These are phyloP conservation scores for Pempheris klunzingeri DNA, from an alignment of 2,797 vertebrate species.

Conservation along the genomic window DNA sequence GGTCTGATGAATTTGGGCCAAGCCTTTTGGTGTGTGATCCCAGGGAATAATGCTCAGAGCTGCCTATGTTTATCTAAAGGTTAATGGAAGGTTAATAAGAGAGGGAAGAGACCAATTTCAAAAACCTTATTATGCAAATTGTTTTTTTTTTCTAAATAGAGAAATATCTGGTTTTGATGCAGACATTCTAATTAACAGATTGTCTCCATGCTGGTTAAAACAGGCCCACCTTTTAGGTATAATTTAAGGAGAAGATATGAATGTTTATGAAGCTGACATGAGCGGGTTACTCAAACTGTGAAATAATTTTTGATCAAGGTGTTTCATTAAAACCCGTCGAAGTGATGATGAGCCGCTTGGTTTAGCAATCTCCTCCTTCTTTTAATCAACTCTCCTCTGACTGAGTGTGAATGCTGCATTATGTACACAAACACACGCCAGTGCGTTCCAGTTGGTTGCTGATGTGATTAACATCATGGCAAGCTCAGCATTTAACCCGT, in stretches of 20 bases:
- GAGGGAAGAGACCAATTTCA: conserved; percentile 74
- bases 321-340: conserved; percentile 59
- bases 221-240: conserved; percentile 59
- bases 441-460: conserved; percentile 45
- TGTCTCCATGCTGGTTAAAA: conserved; percentile 52
- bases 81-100: conserved; percentile 88
- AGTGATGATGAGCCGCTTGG: conserved; percentile 16
- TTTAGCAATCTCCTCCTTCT: conserved; percentile 10
- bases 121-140: conserved; percentile 81
- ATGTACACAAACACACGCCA: conserved; percentile 41
- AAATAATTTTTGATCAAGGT: conserved; percentile 52
- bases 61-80: conserved; percentile 82
- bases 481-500: conserved; percentile 58
- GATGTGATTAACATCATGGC: conserved; percentile 57
- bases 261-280: conserved; percentile 49
- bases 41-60: conserved; percentile 68
- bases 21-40: conserved; percentile 68
- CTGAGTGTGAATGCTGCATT: conserved; percentile 26
- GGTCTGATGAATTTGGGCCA: conserved; percentile 79
- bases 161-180: conserved; percentile 58
- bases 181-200: conserved; percentile 65
- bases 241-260: conserved; percentile 51
- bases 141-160: conserved; percentile 69
- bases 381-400: conserved; percentile 47
- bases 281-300: conserved; percentile 49